These are phyloP conservation scores for Chaunax sp. DNA, from an alignment of 2,797 vertebrate genomes.

Conservation along the genomic window DNA sequence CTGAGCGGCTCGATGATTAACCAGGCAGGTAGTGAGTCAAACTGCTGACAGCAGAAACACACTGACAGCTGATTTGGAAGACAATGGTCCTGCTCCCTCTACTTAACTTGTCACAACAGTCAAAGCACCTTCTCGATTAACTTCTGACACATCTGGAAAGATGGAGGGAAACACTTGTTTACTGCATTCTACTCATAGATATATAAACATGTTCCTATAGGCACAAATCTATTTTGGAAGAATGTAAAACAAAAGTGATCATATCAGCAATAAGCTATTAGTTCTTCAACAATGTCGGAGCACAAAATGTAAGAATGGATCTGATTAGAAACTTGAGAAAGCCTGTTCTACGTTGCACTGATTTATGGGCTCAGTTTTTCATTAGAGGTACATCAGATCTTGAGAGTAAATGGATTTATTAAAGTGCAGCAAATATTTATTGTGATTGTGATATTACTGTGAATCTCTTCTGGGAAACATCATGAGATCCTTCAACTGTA, in stretches of 20 bases:
- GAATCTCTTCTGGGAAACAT: constrained; percentile 17
- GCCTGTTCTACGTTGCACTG: not conserved
- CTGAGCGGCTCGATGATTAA: constrained; percentile 85
- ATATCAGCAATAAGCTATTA: not conserved
- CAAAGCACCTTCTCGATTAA: constrained; percentile 81
- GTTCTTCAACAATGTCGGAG: not conserved
- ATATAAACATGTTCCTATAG: constrained; percentile 4
- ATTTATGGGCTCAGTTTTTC: constrained; percentile 9
- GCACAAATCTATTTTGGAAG: not conserved
- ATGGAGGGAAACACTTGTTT: constrained; percentile 54
- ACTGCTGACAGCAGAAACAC: constrained; percentile 82
- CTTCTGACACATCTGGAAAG: constrained; percentile 65
- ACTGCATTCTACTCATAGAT: not conserved
- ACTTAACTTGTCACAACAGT: constrained; percentile 86
- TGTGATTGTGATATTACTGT: constrained; percentile 9
- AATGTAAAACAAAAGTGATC: not conserved
- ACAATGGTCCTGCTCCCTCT: constrained; percentile 82
- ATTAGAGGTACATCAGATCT: constrained; percentile 3
- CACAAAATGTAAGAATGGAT: not conserved
- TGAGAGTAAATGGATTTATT: not conserved
- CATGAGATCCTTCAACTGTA: not conserved
- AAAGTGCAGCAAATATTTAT: not conserved
- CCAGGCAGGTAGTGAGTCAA: constrained; percentile 86
- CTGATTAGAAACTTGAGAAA: constrained; percentile 2
- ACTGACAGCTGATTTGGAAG: constrained; percentile 86